These are phyloP conservation scores for Quadroppia sp. DNA, from an alignment of 2,888 invertebrate species.

Conservation along the genomic window DNA sequence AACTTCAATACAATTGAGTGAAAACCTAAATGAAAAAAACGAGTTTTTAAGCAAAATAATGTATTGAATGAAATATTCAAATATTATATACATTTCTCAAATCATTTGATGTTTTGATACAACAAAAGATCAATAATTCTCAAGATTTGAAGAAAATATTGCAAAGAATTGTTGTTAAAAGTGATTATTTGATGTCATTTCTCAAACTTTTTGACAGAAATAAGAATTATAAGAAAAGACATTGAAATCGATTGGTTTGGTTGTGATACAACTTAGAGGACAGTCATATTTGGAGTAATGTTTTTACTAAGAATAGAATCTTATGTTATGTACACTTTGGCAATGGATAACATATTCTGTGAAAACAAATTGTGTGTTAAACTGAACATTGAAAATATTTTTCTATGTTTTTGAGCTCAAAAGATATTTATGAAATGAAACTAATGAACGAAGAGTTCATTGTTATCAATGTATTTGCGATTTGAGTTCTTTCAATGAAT, in stretches of 20 bases:
- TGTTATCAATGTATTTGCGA: too few species aligned
- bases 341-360: not conserved
- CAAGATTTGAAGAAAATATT: too few species aligned
- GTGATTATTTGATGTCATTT: not conserved
- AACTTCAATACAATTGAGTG: not conserved
- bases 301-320: not conserved
- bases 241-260: not conserved
- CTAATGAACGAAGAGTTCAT: not conserved
- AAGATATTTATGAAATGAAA: not conserved
- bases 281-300: not conserved
- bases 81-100: not conserved
- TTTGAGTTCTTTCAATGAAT: too few species aligned
- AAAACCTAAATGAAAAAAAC: not conserved
- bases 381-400: not conserved
- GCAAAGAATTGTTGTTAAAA: not conserved
- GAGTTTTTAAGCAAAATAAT: not conserved
- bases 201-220: not conserved
- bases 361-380: conserved; percentile 2
- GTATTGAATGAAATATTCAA: not conserved
- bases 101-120: not conserved
- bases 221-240: not conserved
- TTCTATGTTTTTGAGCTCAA: not conserved
- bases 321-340: not conserved
- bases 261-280: not conserved
- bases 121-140: not conserved